Percentiles rank a stretch among this genome's conserved stretches.
Conservation (phyloP, 2,888 invertebrate species). For the Cinara cedri region DNA sequence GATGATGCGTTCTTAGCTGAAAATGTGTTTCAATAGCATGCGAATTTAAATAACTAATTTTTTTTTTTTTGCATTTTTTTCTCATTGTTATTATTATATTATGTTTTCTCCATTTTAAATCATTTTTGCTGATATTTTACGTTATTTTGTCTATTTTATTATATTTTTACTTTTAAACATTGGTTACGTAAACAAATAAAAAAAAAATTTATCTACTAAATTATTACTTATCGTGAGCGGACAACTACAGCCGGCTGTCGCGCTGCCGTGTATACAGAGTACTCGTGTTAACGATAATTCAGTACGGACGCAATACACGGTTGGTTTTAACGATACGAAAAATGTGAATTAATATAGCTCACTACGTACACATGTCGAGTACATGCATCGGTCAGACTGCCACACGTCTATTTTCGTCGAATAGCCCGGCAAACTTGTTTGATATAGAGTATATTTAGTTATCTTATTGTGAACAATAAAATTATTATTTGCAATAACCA, state of each 20-base stretch:
- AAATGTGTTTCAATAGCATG: no score
- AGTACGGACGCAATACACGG: no score
- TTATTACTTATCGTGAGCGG: no score
- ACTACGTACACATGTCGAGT: no score
- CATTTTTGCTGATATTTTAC: background rate
- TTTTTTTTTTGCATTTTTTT: conserved; percentile 25
- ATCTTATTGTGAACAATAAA: conserved; percentile 26
- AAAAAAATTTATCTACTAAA: conserved; percentile 1
- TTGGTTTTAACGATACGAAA: no score
- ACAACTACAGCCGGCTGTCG: background rate
- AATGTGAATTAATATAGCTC: no score
- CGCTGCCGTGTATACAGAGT: no score
- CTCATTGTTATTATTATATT: conserved; percentile 25
- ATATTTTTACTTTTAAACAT: conserved; percentile 1
- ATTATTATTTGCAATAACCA: conserved; percentile 15
- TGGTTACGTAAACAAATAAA: background rate
- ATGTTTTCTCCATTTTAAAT: conserved; percentile 3
- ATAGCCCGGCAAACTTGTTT: background rate
- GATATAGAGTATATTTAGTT: conserved; percentile 6
- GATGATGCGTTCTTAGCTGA: no score
- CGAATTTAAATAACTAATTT: no score
- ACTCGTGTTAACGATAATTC: no score
- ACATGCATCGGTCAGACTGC: no score
- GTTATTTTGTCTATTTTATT: background rate
- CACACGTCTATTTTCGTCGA: background rate